Evolutionary conservation across 1,140 invertebrate genomes (phyloP).

Genomic region (Meteorus sp.): DNA sequence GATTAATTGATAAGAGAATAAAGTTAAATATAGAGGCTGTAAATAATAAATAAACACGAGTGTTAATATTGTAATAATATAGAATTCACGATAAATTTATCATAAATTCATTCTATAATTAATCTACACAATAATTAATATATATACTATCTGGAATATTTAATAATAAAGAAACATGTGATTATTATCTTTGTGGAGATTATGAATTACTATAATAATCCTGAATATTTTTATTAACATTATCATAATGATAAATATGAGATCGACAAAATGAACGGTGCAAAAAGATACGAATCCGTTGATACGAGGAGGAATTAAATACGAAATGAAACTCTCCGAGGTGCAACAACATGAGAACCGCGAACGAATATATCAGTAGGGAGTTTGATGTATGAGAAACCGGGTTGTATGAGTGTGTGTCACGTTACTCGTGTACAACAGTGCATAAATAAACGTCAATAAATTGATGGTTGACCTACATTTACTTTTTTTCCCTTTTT

Average conservation of each 20-base stretch:
- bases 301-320: no score
- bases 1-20: no score
- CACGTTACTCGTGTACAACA: no score
- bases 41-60: neutral
- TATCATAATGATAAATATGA: no score
- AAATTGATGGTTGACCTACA: neutral
- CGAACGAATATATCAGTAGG: no score
- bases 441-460: neutral
- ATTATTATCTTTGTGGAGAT: conserved; percentile 9
- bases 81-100: neutral
- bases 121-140: neutral
- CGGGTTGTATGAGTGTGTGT: neutral
- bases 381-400: no score
- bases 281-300: no score
- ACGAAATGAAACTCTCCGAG: no score
- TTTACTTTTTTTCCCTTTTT: neutral
- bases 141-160: conserved; percentile 3
- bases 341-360: no score
- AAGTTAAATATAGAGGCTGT: neutral
- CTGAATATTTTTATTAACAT: conserved; percentile 14
- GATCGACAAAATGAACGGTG: no score
- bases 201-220: conserved; percentile 2
- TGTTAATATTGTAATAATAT: conserved; percentile 12
- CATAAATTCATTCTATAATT: conserved; percentile 12
- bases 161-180: conserved; percentile 13